A percentile compares a stretch with the other conserved stretches of the same genome.
Conservation (phyloP, 2,888 invertebrate species). For the Lasioglossum pauxillum region DNA sequence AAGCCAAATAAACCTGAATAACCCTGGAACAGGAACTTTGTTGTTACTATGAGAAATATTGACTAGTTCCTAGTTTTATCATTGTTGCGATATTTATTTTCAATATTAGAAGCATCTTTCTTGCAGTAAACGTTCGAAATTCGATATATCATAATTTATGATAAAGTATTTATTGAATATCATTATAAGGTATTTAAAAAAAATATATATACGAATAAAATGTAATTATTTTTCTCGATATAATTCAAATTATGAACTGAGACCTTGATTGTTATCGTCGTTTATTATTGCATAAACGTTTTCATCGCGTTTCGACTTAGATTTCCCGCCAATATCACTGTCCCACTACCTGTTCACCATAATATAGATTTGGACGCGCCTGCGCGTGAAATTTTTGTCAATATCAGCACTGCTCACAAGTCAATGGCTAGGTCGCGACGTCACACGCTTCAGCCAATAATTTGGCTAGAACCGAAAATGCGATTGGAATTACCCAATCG, state of each 20-base stretch:
- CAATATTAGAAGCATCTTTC: background rate
- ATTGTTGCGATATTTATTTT: constrained; percentile 16
- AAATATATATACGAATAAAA: constrained; percentile 20
- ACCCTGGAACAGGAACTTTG: background rate
- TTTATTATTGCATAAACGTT: background rate
- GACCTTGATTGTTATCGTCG: background rate
- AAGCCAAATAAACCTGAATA: constrained; percentile 85
- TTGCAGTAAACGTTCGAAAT: background rate
- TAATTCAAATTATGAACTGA: background rate
- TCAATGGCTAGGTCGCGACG: too few relatives aligned
- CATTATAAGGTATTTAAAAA: constrained; percentile 23
- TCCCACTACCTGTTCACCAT: background rate
- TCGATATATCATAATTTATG: background rate
- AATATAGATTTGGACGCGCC: too few relatives aligned
- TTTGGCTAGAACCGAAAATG: too few relatives aligned
- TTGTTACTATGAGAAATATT: constrained; percentile 26
- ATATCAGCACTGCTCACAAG: too few relatives aligned
- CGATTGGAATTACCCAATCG: too few relatives aligned
- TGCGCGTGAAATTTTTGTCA: too few relatives aligned
- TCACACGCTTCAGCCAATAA: too few relatives aligned
- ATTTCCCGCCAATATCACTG: too few relatives aligned
- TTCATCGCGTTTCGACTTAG: too few relatives aligned
- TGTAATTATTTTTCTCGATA: constrained; percentile 33
- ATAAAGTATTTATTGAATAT: constrained; percentile 47
- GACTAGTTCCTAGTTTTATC: constrained; percentile 36